These are phyloP conservation scores for Labroides dimidiatus DNA, from an alignment of 2,797 vertebrate species.

Conservation along the genomic window DNA sequence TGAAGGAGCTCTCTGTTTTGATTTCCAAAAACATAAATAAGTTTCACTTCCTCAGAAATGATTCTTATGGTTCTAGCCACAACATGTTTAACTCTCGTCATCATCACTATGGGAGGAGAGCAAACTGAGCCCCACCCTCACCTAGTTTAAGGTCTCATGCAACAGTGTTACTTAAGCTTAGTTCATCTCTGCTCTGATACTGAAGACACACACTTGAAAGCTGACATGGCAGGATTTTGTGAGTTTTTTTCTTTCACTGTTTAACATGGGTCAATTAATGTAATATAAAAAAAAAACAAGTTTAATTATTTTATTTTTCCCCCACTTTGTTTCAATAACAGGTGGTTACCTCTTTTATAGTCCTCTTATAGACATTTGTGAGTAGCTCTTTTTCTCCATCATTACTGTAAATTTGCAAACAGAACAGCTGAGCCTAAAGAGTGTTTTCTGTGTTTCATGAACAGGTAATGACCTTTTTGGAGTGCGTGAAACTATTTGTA, in stretches of 20 bases:
- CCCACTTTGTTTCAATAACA: neutral
- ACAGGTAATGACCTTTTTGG: neutral
- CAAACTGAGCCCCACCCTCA: too few relatives aligned
- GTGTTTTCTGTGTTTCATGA: neutral
- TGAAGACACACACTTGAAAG: too few relatives aligned
- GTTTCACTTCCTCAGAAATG: too few relatives aligned
- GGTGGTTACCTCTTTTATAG: conserved; percentile 1
- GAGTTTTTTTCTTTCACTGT: neutral
- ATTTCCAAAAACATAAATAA: too few relatives aligned
- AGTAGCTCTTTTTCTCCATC: neutral
- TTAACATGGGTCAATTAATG: too few relatives aligned
- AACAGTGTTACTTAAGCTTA: too few relatives aligned
- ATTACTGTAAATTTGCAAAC: too few relatives aligned
- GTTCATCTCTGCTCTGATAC: neutral
- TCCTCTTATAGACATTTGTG: neutral
- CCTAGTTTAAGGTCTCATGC: neutral
- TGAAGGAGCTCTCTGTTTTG: too few relatives aligned
- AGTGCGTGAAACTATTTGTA: neutral
- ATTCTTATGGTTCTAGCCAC: neutral
- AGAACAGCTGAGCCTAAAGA: neutral
- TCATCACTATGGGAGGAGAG: too few relatives aligned
- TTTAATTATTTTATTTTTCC: too few relatives aligned
- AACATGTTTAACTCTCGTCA: too few relatives aligned
- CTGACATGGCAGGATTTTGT: conserved; percentile 1
- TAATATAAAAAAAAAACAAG: too few relatives aligned